Evolutionary conservation across 2,113 vertebrate genomes (phyloP), one percentile per base, ranked within the genome.

Genomic region (Sebastes fasciatus): DNA sequence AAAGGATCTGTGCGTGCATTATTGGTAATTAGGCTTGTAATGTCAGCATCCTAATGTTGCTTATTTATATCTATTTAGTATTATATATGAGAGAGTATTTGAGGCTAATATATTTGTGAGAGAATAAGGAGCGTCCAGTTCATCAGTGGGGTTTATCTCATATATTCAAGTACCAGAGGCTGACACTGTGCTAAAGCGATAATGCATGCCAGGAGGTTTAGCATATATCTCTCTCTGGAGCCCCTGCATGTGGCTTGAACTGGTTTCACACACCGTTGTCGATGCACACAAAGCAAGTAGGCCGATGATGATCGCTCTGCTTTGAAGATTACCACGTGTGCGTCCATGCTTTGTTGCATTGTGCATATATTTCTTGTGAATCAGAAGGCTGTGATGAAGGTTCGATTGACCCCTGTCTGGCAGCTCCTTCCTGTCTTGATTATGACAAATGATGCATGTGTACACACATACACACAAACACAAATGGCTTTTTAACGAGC

Each of bases 341-440:
- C 19, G 34, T 80, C 58, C 4, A 12, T 21, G 77, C 74, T 84
- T 48, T 84, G 78, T 83, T 67, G 55, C 79, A 19, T 52, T 6
- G 2, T 85, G 79, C 86, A 85, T 82, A 85, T 45, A 84, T 87
- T 71, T 84, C 43, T 84, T 67, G 49, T 54, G 57, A 88, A 77
- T 84, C 42, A 80, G 62, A 62, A 43, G 7, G 51, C 72, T 67
- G 74, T 77, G 77, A 87, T 87, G 71, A 80, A 51, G 58, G 67
- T 76, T 77, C 68, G 80, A 92, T 86, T 83, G 74, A 78, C 76
- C 64, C 49, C 77, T 57, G 45, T 85, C 70, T 89, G 83, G 61
- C 85, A 76, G 67, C 45, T 67, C 52, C 67, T 84, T 83, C 48
- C 83, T 80, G 64, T 78, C 68, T 63, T 78, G 61, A 88, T 86